Evolutionary conservation across 2,888 invertebrate genomes (phyloP).

Genomic region (Orchesellides sinensis): DNA sequence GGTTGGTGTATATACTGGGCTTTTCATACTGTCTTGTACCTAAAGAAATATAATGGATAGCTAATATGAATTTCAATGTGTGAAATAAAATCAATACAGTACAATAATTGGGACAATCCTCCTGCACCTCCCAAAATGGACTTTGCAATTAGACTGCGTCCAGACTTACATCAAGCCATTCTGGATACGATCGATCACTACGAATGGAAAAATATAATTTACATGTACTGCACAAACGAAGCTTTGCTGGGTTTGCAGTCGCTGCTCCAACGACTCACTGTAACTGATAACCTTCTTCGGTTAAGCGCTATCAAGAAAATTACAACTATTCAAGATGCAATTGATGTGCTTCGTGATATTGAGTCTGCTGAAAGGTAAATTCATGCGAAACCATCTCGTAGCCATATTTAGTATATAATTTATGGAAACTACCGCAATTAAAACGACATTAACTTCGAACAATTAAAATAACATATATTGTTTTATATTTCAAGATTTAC

Average conservation of each 20-base stretch:
- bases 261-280: slow-evolving; percentile 92
- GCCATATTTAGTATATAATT: too few species aligned
- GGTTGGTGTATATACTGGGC: neutral
- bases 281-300: slow-evolving; percentile 89
- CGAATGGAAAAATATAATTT: slow-evolving; percentile 92
- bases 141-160: slow-evolving; percentile 94
- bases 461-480: slow-evolving; percentile 2
- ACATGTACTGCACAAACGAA: slow-evolving; percentile 93
- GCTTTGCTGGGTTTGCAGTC: slow-evolving; percentile 94
- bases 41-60: neutral
- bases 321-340: slow-evolving; percentile 90
- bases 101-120: slow-evolving; percentile 52
- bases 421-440: too few species aligned
- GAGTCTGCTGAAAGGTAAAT: slow-evolving; percentile 86
- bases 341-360: slow-evolving; percentile 89
- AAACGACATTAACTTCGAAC: neutral
- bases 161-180: slow-evolving; percentile 96
- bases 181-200: slow-evolving; percentile 95
- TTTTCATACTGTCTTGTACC: neutral
- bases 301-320: slow-evolving; percentile 92
- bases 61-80: neutral
- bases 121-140: slow-evolving; percentile 78
- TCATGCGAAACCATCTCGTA: too few species aligned
- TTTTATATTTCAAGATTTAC: slow-evolving; percentile 86
- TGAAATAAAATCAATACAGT: slow-evolving; percentile 13